Evolutionary conservation across 2,888 invertebrate species (phyloP).

Genomic region (Drosophila macrospina): DNA sequence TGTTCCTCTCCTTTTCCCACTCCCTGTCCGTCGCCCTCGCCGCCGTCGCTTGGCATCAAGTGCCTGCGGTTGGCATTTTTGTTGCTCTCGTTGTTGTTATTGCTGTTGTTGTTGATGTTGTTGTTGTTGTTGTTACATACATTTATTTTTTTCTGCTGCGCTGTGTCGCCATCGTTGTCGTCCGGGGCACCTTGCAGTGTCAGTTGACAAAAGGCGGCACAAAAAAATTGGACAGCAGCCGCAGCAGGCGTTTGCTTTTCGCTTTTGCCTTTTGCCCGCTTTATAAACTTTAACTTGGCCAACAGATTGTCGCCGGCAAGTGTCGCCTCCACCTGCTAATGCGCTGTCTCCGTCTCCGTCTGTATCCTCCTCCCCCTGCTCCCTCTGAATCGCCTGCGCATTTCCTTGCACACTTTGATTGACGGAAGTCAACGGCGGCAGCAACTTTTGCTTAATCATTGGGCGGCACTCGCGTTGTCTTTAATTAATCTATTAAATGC

Average conservation of each 20-base stretch:
- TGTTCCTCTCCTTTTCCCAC: not conserved
- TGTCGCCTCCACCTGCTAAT: constrained; percentile 59
- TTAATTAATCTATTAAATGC: constrained; percentile 82
- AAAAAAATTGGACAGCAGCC: constrained; percentile 59
- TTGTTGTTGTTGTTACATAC: constrained; percentile 1
- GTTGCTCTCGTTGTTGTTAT: constrained; percentile 26
- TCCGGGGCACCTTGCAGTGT: constrained; percentile 48
- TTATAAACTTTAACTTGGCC: constrained; percentile 68
- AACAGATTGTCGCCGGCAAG: constrained; percentile 50
- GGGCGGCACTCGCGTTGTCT: constrained; percentile 72
- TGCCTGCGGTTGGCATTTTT: constrained; percentile 62
- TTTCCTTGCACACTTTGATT: constrained; percentile 60
- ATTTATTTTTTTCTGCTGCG: constrained; percentile 22
- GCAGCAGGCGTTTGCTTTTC: constrained; percentile 57
- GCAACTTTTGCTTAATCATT: constrained; percentile 81
- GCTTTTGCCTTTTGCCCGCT: constrained; percentile 38
- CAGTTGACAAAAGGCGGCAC: constrained; percentile 54
- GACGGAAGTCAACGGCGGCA: constrained; percentile 73
- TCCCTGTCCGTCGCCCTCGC: constrained; percentile 44
- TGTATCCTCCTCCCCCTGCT: not conserved
- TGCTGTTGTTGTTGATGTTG: not conserved
- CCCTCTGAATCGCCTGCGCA: constrained; percentile 2
- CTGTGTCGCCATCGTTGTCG: constrained; percentile 35
- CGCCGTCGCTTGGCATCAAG: constrained; percentile 76
- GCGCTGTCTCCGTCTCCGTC: constrained; percentile 16